Evolutionary conservation across 1,140 invertebrate species (phyloP), one percentile per base, ranked within the genome.

Genomic region (Babylonia areolata): DNA sequence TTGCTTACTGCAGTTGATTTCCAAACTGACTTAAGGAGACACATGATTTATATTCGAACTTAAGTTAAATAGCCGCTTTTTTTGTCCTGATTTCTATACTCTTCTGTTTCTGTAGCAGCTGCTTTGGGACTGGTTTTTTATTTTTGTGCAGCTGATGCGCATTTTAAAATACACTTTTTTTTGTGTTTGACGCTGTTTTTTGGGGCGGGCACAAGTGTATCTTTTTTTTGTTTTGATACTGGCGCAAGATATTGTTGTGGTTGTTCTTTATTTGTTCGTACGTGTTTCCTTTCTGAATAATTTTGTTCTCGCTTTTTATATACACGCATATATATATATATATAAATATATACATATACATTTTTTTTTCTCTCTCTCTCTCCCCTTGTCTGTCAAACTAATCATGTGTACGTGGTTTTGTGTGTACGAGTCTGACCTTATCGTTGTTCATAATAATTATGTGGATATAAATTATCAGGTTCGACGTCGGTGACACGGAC

Each of bases 361-460:
- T 64, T 64, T 64, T 64, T 6, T 64, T 64, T 64, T 12, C 58
- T 64, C 28, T 9, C 40, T 69, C 69, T 82, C 40, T 82, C 9
- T 17, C 28, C 31, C n/a, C 1, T 82, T 81, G 11, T 35, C 46
- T 69, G 20, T 64, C 20, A 28, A 46, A 46, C 42, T 58, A 69
- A 82, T 69, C 20, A 39, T 82, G 58, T 82, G 64, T 82, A 51
- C 17, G 35, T 51, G 46, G 46, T 51, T 51, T 81, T 82, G 40
- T 82, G 81, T 82, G 81, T 82, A 84, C 69, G 82, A 84, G 35
- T 84, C 82, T n/a, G 58, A 75, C 82, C 69, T 58, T 69, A 28
- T 75, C 64, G 64, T 84, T 64, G 64, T 84, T 75, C 69, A 84
- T 75, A 73, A 64, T 64, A 64, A 64, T 64, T 64, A 51, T 46